Base-by-base conservation (phyloP, 2,113 vertebrate species). In the Anoura caudifer region DNA sequence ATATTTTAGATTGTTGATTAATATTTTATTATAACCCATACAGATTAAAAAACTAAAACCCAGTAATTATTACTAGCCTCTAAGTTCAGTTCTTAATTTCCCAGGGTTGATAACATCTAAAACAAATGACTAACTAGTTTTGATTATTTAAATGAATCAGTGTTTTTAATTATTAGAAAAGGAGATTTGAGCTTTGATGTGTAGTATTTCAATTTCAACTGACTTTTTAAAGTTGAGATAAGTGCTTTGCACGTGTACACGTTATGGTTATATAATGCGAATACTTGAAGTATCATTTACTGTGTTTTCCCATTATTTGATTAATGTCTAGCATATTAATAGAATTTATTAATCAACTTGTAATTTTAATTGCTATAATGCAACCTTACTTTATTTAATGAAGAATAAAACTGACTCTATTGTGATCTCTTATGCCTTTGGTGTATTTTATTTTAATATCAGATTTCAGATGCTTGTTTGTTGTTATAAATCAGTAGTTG, bases 21-120 rank as follows among this genome's bases (percentile, higher is more conserved):
- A 79, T 95, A 67, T 88, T 94, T 75, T 91, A 65, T 1, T 90
- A 50, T 81, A 88, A 84, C 41, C 7, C 36, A 93, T 88, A 88
- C 10, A 84, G 63, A 70, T 96, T 90, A 85, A 77, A 95, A 86
- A 95, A 76, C 70, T 43, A 87, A 92, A 96, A 38, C n/a, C 41
- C 54, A 92, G 33, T 89, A 93, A 92, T 91, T 80, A 87, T 70
- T 80, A 43, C 22, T 2, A 76, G 52, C 79, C 59, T 96, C 47
- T 95, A n/a, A 84, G 95, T 94, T 96, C 26, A 87, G 11, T 90
- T 90, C 14, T 88, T 92, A 76, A 83, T 95, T 95, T 96, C 94
- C 14, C 94, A 36, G 14, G 4, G 22, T 94, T 81, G 63, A 82
- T 95, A 47, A 75, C n/a, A 77, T 90, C 28, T 79, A 80, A 95